These are phyloP conservation scores for Drosophila sechellia DNA, from an alignment of 1,140 invertebrate genomes.

Conservation along the genomic window DNA sequence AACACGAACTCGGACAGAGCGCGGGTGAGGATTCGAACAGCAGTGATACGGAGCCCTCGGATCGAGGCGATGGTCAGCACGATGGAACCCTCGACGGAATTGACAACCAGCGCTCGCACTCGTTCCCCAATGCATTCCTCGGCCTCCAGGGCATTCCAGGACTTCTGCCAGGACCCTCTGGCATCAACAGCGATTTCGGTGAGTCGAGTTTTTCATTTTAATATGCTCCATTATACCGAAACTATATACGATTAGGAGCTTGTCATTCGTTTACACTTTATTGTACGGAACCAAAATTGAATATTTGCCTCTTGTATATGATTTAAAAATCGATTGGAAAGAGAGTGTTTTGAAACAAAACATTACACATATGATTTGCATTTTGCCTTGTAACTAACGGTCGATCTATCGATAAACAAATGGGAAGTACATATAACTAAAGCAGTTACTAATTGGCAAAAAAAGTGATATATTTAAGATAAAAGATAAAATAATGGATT, in stretches of 20 bases:
- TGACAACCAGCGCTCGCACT: slow-evolving; percentile 88
- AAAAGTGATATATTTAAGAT: slow-evolving; percentile 23
- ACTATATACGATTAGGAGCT: slow-evolving; percentile 31
- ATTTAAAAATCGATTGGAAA: slow-evolving; percentile 58
- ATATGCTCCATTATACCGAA: neutral
- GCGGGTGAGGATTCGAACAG: slow-evolving; percentile 91
- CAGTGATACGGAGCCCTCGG: slow-evolving; percentile 88
- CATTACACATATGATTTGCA: slow-evolving; percentile 73
- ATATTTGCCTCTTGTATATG: slow-evolving; percentile 77
- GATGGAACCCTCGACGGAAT: slow-evolving; percentile 77
- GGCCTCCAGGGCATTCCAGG: slow-evolving; percentile 90
- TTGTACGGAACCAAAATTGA: slow-evolving; percentile 40
- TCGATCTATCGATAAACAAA: slow-evolving; percentile 70
- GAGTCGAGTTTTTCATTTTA: slow-evolving; percentile 85
- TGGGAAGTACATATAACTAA: slow-evolving; percentile 13
- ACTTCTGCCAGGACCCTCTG: slow-evolving; percentile 92
- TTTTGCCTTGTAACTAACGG: slow-evolving; percentile 70
- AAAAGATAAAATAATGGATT: neutral
- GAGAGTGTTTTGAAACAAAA: slow-evolving; percentile 14
- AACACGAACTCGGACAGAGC: slow-evolving; percentile 86
- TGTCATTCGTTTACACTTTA: slow-evolving; percentile 54
- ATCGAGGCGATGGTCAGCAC: slow-evolving; percentile 86
- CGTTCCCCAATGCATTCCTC: slow-evolving; percentile 89
- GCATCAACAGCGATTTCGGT: slow-evolving; percentile 93
- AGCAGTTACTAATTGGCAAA: slow-evolving; percentile 47